Evolutionary conservation across 2,888 invertebrate genomes (phyloP).

Genomic region (Pilophorus perplexus): DNA sequence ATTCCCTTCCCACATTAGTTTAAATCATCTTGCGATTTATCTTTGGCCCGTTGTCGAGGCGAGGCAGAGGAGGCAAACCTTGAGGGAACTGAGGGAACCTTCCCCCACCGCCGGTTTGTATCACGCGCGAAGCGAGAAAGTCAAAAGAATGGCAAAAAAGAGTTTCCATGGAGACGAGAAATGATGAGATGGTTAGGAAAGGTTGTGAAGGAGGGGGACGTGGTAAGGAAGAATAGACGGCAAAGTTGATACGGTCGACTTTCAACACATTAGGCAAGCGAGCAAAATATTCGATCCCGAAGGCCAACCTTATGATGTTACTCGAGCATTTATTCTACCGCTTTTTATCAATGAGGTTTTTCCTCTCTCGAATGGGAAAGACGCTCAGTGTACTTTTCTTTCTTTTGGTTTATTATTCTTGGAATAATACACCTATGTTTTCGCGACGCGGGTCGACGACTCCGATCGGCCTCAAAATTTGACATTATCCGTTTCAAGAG

Average conservation of each 20-base stretch:
- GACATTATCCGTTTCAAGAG: too few species aligned
- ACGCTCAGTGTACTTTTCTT: too few species aligned
- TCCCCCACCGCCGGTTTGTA: not conserved
- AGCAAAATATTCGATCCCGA: constrained; percentile 6
- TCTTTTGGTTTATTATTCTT: too few species aligned
- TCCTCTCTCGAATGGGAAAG: not conserved
- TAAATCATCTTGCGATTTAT: constrained; percentile 16
- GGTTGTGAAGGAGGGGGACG: too few species aligned
- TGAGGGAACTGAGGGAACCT: not conserved
- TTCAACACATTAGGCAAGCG: constrained; percentile 24
- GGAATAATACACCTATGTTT: too few species aligned
- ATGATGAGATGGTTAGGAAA: not conserved
- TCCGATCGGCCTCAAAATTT: too few species aligned
- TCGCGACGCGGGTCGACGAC: too few species aligned
- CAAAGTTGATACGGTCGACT: constrained; percentile 1
- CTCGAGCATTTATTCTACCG: constrained; percentile 24
- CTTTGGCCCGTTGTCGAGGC: not conserved
- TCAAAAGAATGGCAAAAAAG: not conserved
- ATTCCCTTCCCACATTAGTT: not conserved
- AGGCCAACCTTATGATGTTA: constrained; percentile 9
- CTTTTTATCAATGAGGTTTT: constrained; percentile 13
- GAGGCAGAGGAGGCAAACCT: not conserved
- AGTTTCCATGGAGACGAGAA: not conserved
- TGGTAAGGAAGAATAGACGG: not conserved
- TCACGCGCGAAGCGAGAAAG: not conserved